A percentile compares a stretch with the other conserved stretches of the same genome.
phyloP scores from a whole-genome alignment of 1,140 invertebrate species.

The Danaus melanippus region DNA sequence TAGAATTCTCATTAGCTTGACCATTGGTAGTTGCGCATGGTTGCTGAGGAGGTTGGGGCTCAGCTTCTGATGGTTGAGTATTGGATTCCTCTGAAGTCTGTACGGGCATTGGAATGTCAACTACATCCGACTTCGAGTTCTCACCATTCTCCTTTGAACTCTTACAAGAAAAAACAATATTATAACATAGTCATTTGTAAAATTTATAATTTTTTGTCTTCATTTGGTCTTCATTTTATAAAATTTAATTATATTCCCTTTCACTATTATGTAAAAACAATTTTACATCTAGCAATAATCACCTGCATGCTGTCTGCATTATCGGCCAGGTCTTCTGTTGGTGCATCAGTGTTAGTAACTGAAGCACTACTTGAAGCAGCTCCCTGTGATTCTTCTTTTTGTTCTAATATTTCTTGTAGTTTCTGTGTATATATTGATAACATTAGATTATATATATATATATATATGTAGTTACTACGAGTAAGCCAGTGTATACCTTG shows the following conservation, averaged over 20 bases:
- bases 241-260: too few species aligned
- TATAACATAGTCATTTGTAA: background rate
- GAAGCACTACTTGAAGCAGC: constrained; percentile 40
- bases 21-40: constrained; percentile 17
- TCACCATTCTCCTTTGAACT: constrained; percentile 50
- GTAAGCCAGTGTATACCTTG: constrained; percentile 64
- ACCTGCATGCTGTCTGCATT: constrained; percentile 32
- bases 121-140: constrained; percentile 58
- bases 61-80: constrained; percentile 25
- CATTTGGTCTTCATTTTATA: too few species aligned
- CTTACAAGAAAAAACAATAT: constrained; percentile 13
- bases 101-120: constrained; percentile 76
- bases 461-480: constrained; percentile 1
- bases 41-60: constrained; percentile 8
- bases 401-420: constrained; percentile 77
- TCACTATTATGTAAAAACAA: too few species aligned
- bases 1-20: constrained; percentile 19
- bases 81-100: constrained; percentile 14
- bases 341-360: constrained; percentile 37
- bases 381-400: constrained; percentile 70
- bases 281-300: too few species aligned
- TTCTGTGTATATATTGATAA: constrained; percentile 53
- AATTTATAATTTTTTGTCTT: too few species aligned
- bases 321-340: constrained; percentile 51
- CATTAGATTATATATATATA: background rate